phyloP scores from a whole-genome alignment of 2,797 vertebrate genomes.

The Carapus acus region DNA sequence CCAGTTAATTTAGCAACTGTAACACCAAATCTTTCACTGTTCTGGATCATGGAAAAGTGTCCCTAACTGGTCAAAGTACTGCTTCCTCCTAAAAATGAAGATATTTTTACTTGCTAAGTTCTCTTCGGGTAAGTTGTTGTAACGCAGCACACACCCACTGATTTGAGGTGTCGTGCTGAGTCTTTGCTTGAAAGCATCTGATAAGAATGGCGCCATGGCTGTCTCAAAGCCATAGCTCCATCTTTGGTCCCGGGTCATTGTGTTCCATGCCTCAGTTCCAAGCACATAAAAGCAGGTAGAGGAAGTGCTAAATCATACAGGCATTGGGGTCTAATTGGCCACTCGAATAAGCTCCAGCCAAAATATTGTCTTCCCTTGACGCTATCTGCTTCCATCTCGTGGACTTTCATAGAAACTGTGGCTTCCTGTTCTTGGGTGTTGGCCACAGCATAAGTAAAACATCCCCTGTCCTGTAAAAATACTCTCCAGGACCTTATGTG shows the following conservation, averaged over 20 bases:
- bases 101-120: background rate
- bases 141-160: conserved; percentile 31
- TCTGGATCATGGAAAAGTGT: too few relatives aligned
- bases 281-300: conserved; percentile 70
- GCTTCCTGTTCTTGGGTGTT: conserved; percentile 91
- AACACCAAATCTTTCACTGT: too few relatives aligned
- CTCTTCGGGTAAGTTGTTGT: conserved; percentile 8
- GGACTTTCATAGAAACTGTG: conserved; percentile 80
- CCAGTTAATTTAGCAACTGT: too few relatives aligned
- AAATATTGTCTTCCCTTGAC: conserved; percentile 74
- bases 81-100: background rate
- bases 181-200: conserved; percentile 60
- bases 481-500: conserved; percentile 78
- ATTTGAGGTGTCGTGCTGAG: conserved; percentile 54
- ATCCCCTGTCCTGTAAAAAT: conserved; percentile 84
- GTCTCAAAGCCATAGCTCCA: conserved; percentile 60
- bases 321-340: conserved; percentile 67
- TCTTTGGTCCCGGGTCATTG: conserved; percentile 73
- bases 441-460: conserved; percentile 68
- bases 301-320: conserved; percentile 75
- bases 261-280: conserved; percentile 60
- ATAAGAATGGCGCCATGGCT: conserved; percentile 69
- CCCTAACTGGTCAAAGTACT: too few relatives aligned
- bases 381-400: conserved; percentile 84
- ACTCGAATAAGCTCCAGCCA: conserved; percentile 70